Evolutionary conservation across 2,113 vertebrate genomes (phyloP), one percentile per base, ranked within the genome.

Genomic region (Onychostoma macrolepis): DNA sequence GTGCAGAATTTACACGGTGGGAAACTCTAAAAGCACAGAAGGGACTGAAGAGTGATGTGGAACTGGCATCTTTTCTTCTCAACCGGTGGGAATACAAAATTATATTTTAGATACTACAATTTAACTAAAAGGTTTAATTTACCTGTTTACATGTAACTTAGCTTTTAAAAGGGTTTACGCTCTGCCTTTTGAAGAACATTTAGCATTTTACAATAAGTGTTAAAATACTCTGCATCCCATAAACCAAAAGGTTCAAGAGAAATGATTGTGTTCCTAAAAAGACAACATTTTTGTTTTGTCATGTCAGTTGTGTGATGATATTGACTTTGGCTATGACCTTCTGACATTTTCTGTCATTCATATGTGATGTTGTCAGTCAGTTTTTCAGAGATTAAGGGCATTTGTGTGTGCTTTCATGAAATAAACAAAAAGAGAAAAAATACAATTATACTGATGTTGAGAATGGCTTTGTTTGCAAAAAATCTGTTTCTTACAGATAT

Each of bases 1-100:
- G 72, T 45, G 24, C 72, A 76, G 72, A 75, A n/a, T 12, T 75
- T 75, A 26, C 5, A 75, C 72, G 72, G 19, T 75, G 72, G 72
- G 4, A 43, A 75, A 13, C 1, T 15, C 24, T 76, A 28, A 48
- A 48, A 48, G n/a, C 1, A 3, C 41, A 76, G 7, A 76, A 9
- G 43, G 3, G 6, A 45, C 8, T 76, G n/a, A 48, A 48, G 21
- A 75, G 38, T 48, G 74, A 76, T 48, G 43, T 48, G n/a, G n/a
- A 76, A 28, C 12, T 76, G 41, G 74, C 74, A 48, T 4, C 24
- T 26, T 76, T 33, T 78, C 76, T 78, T 33, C 28, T 78, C 3
- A 53, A 78, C 48, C 4, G 28, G 48, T 78, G 28, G 0, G 45
- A 28, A 53, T 17, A 10, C 76, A 50, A 67, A 30, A 4, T 11